Evolutionary conservation across 2,888 invertebrate genomes (phyloP).

Genomic region (Cinara cedri): DNA sequence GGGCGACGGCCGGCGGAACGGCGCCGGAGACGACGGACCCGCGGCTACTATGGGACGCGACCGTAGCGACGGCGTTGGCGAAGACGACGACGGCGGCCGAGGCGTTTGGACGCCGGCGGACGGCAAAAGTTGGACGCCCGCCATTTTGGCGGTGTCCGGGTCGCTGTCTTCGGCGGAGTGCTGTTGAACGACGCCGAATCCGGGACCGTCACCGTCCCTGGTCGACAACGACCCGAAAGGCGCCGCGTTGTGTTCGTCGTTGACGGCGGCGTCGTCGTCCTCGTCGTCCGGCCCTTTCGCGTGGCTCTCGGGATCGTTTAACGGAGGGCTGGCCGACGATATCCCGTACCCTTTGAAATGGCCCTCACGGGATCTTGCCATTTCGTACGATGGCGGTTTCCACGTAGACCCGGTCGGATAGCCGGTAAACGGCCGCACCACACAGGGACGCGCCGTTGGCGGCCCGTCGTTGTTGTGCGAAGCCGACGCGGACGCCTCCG

Average conservation of each 20-base stretch:
- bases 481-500: neutral
- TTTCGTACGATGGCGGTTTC: slow-evolving; percentile 54
- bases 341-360: too few species aligned
- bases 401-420: neutral
- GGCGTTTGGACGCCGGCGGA: neutral
- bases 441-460: neutral
- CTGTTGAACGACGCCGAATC: too few species aligned
- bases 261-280: neutral
- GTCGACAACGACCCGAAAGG: too few species aligned
- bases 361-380: neutral
- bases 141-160: neutral
- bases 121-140: neutral
- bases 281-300: neutral
- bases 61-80: neutral
- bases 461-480: neutral
- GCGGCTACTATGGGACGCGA: neutral
- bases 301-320: neutral
- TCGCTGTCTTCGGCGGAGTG: neutral
- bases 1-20: neutral
- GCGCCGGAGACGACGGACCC: neutral
- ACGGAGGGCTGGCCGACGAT: too few species aligned
- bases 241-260: neutral
- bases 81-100: neutral
- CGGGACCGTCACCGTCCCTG: too few species aligned
- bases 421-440: slow-evolving; percentile 17